A percentile compares a stretch with the other conserved stretches of the same genome.
Evolutionary conservation across 1,140 invertebrate species (phyloP).

Genomic region (Drosophila hydei): DNA sequence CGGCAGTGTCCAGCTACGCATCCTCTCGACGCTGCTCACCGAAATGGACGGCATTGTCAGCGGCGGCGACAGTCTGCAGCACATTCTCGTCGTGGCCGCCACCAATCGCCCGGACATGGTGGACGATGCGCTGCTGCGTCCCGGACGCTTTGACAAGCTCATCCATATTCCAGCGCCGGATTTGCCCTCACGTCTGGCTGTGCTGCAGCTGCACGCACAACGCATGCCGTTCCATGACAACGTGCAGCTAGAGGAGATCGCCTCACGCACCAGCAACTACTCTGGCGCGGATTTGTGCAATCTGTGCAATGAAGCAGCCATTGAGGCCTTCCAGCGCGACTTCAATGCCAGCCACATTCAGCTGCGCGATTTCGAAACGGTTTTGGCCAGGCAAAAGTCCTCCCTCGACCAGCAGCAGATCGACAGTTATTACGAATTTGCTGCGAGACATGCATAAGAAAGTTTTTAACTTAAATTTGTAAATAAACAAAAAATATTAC

Average conservation of each 20-base stretch:
- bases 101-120: slow-evolving; percentile 92
- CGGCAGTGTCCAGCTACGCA: slow-evolving; percentile 85
- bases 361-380: slow-evolving; percentile 85
- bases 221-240: slow-evolving; percentile 87
- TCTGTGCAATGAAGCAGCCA: slow-evolving; percentile 89
- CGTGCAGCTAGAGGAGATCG: slow-evolving; percentile 87
- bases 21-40: slow-evolving; percentile 88
- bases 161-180: slow-evolving; percentile 91
- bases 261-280: slow-evolving; percentile 87
- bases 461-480: not conserved
- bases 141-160: slow-evolving; percentile 90
- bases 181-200: slow-evolving; percentile 85
- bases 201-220: slow-evolving; percentile 86
- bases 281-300: slow-evolving; percentile 92
- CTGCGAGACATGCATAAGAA: slow-evolving; percentile 24
- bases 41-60: slow-evolving; percentile 89
- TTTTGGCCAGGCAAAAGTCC: slow-evolving; percentile 85
- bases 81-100: slow-evolving; percentile 89
- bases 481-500: not conserved
- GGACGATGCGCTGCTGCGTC: slow-evolving; percentile 90
- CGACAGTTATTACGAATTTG: slow-evolving; percentile 82
- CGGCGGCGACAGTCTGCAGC: slow-evolving; percentile 50
- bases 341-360: slow-evolving; percentile 84
- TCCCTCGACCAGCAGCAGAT: slow-evolving; percentile 84
- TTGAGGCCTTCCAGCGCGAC: slow-evolving; percentile 86